phyloP scores from a whole-genome alignment of 2,113 vertebrate species.

The Lethenteron reissneri region DNA sequence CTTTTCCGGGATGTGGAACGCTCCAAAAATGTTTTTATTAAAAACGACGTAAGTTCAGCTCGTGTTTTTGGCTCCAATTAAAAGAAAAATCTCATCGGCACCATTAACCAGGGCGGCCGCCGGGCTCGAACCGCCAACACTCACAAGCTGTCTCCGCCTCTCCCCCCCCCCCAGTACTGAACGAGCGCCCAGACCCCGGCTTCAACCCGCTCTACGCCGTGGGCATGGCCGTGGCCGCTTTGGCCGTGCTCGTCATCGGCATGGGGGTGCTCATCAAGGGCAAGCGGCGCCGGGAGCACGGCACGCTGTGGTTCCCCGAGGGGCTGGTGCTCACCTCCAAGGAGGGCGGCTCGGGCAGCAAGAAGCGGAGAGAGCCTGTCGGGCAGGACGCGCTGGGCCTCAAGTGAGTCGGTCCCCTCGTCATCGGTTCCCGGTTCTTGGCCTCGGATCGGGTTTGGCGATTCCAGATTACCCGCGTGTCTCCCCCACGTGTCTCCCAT shows the following conservation, averaged over 20 bases:
- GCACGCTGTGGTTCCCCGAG: slow-evolving; percentile 74
- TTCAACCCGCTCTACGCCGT: slow-evolving; percentile 14
- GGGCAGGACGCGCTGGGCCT: slow-evolving; percentile 68
- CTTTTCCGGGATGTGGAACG: no score
- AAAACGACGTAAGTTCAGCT: no score
- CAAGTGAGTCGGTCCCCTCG: slow-evolving; percentile 32
- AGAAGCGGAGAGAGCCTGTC: slow-evolving; percentile 60
- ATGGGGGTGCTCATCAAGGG: slow-evolving; percentile 51
- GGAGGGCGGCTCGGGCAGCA: slow-evolving; percentile 33
- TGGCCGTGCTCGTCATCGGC: slow-evolving; percentile 41
- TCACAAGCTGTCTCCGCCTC: no score
- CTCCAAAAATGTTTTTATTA: no score
- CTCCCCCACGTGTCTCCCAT: no score
- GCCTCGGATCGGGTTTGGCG: no score
- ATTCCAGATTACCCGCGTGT: no score
- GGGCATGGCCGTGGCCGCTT: slow-evolving; percentile 30
- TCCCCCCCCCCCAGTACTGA: not conserved
- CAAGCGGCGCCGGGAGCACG: slow-evolving; percentile 57
- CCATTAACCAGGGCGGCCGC: no score
- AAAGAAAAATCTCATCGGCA: no score
- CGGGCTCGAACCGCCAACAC: no score
- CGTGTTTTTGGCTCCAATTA: no score
- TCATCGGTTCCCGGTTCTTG: no score
- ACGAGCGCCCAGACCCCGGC: not conserved
- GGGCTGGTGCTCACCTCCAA: slow-evolving; percentile 54